Percentiles rank a stretch among this genome's conserved stretches.
Evolutionary conservation across 2,888 invertebrate genomes (phyloP).

Genomic region (Cenopis cana): DNA sequence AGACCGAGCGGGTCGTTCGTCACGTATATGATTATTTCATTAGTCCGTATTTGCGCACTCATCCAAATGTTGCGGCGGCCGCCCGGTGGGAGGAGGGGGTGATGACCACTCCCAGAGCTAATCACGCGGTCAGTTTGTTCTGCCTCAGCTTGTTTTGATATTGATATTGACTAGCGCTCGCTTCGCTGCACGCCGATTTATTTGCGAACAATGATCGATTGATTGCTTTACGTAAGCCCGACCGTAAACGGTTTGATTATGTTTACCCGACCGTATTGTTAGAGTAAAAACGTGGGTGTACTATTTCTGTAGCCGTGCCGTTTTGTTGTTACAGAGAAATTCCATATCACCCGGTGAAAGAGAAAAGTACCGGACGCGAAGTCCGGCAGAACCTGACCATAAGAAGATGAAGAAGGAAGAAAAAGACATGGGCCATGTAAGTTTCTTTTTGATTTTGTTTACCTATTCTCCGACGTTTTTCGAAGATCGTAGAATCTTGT

Average conservation of each 20-base stretch:
- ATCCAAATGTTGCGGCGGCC: slow-evolving; percentile 75
- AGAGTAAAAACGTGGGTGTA: slow-evolving; percentile 46
- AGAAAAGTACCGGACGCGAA: slow-evolving; percentile 93
- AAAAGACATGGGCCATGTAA: slow-evolving; percentile 92
- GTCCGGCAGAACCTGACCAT: slow-evolving; percentile 89
- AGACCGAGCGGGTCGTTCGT: slow-evolving; percentile 74
- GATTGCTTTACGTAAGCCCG: slow-evolving; percentile 79
- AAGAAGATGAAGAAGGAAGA: slow-evolving; percentile 93
- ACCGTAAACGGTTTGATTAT: slow-evolving; percentile 82
- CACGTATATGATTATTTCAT: slow-evolving; percentile 85
- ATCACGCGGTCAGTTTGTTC: slow-evolving; percentile 85
- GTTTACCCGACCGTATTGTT: slow-evolving; percentile 74
- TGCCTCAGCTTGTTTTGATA: slow-evolving; percentile 85
- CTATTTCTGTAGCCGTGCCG: slow-evolving; percentile 53
- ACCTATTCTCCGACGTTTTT: background rate
- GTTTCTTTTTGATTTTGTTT: slow-evolving; percentile 59
- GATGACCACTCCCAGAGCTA: slow-evolving; percentile 83
- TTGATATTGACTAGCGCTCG: slow-evolving; percentile 83
- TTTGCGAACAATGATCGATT: slow-evolving; percentile 85
- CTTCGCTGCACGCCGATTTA: slow-evolving; percentile 82
- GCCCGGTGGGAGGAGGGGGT: slow-evolving; percentile 62
- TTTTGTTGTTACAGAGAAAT: slow-evolving; percentile 88
- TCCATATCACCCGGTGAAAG: slow-evolving; percentile 94
- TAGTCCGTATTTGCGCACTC: slow-evolving; percentile 82
- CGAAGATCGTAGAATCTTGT: background rate